Evolutionary conservation across 2,888 invertebrate genomes (phyloP), one percentile per base, ranked within the genome.

Genomic region (Limnephilus rhombicus): DNA sequence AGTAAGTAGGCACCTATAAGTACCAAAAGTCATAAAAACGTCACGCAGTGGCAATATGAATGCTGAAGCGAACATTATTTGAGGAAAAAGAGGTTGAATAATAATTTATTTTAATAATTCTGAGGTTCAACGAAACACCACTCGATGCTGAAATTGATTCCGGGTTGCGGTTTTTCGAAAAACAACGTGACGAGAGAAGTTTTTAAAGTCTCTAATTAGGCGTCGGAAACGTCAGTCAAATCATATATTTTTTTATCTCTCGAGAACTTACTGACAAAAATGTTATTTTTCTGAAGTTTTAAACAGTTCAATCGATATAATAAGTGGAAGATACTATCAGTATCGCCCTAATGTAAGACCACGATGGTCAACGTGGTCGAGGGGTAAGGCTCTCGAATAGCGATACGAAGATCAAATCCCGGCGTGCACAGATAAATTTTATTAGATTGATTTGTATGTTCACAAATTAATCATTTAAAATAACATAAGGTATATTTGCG

Each of bases 151-250:
- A 82, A 82, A 82, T 82, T 5, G 34, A 82, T 82, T 82, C 82
- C 82, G 82, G 82, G 82, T 82, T 82, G 82, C 9, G 82, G 82
- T 49, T 49, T 49, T 82, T 82, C 13, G 29, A 82, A 82, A 82
- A 82, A 82, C 13, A 82, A 82, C 82, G 82, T 82, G 82, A 82
- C 31, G 34, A 13, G 18, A 82, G 9, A 82, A 9, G 13, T 31
- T 31, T 31, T 34, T 34, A 34, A 34, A 82, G 82, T 82, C 31
- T 82, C 34, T 82, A 82, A 82, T 82, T 82, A 82, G 82, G 29
- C 34, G 34, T 13, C 82, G 82, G 82, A 82, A 82, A 34, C 34
- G 82, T 34, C 82, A 82, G 29, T 82, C 82, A 82, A 13, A 29
- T 13, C 82, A 18, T 7, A 68, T 24, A 24, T 24, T 24, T 68